A percentile compares a stretch with the other conserved stretches of the same genome.
These are phyloP conservation scores for Nothobranchius furzeri DNA, from an alignment of 2,113 vertebrate genomes.

Conservation along the genomic window DNA sequence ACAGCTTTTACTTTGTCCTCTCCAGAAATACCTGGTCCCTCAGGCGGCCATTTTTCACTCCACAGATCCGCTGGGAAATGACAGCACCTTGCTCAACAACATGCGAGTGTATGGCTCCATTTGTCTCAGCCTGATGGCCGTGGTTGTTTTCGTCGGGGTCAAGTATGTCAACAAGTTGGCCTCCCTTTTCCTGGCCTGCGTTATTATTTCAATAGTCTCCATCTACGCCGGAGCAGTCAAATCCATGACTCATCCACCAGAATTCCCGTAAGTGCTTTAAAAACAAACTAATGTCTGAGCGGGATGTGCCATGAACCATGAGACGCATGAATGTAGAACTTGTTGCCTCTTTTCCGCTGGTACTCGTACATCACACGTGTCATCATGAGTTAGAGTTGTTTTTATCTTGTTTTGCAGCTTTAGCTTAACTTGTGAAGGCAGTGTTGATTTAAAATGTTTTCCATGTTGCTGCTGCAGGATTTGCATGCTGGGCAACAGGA, in stretches of 20 bases:
- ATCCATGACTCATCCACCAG: slow-evolving; percentile 91
- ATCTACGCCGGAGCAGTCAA: slow-evolving; percentile 96
- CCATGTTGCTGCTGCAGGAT: slow-evolving; percentile 78
- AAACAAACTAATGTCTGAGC: slow-evolving; percentile 5
- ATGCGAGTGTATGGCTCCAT: slow-evolving; percentile 96
- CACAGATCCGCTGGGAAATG: slow-evolving; percentile 79
- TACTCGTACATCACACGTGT: not conserved
- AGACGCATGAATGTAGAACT: not conserved
- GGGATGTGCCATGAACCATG: not conserved
- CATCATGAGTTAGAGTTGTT: not conserved
- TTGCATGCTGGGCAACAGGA: slow-evolving; percentile 97
- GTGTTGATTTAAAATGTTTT: slow-evolving; percentile 1
- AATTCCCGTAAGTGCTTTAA: slow-evolving; percentile 88
- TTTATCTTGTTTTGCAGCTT: not conserved
- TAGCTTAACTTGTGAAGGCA: not conserved
- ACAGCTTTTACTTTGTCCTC: slow-evolving; percentile 13
- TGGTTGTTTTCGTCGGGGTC: slow-evolving; percentile 97
- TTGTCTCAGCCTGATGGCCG: slow-evolving; percentile 92
- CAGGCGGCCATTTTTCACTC: slow-evolving; percentile 92
- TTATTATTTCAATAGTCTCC: slow-evolving; percentile 96
- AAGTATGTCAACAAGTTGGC: slow-evolving; percentile 99
- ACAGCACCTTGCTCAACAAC: slow-evolving; percentile 91
- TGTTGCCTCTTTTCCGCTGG: not conserved
- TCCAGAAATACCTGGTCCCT: slow-evolving; percentile 92
- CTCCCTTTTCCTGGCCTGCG: slow-evolving; percentile 95